Conservation (phyloP, 1,140 invertebrate species). For the Heterodera schachtii region DNA sequence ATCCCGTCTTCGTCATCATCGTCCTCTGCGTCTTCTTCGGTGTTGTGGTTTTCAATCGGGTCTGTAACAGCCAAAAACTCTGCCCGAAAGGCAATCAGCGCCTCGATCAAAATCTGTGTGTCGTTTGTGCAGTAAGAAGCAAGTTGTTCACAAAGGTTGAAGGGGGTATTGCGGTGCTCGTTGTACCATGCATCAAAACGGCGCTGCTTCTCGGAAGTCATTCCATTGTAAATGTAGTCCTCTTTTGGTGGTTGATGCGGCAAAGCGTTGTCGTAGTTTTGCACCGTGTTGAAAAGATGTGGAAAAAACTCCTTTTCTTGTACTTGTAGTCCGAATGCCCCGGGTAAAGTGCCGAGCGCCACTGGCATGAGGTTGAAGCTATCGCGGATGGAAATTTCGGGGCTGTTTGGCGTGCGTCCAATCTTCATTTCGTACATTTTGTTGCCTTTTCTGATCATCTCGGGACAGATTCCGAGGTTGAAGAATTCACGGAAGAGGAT, state of each 20-base stretch:
- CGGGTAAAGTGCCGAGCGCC: neutral
- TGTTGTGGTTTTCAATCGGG: no score
- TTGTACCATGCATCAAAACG: constrained; percentile 30
- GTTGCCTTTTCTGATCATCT: no score
- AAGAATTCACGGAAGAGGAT: neutral
- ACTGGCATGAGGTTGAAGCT: constrained; percentile 19
- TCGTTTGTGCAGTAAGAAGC: constrained; percentile 5
- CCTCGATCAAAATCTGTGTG: constrained; percentile 5
- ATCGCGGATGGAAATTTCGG: neutral
- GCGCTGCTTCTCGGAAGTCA: constrained; percentile 15
- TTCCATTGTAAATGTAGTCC: constrained; percentile 23
- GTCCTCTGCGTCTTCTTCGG: no score
- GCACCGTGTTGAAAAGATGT: constrained; percentile 14
- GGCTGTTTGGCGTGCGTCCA: neutral
- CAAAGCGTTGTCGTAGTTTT: constrained; percentile 16
- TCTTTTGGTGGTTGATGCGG: neutral
- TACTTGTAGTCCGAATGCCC: constrained; percentile 13
- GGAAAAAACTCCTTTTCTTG: constrained; percentile 19
- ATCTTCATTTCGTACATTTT: no score
- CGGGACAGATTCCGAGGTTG: no score
- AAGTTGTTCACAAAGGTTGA: constrained; percentile 12
- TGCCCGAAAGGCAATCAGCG: constrained; percentile 14
- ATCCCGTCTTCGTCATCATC: no score
- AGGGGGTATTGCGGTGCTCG: neutral
- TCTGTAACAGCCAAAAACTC: no score